These are phyloP conservation scores for Orcinus orca DNA, from an alignment of 2,113 vertebrate species.

Conservation along the genomic window DNA sequence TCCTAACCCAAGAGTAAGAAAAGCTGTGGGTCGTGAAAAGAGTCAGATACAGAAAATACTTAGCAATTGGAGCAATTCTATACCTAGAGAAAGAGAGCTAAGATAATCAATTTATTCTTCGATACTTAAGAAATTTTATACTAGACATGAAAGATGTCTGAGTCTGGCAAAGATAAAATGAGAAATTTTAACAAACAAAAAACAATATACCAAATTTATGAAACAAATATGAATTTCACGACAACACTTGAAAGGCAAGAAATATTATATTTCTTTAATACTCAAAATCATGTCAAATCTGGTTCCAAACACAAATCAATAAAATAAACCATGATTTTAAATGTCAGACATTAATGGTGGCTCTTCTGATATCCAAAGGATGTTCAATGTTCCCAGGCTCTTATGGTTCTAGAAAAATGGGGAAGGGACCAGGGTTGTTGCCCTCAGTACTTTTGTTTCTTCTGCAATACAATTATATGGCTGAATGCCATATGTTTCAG, in stretches of 20 bases:
- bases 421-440: accelerated
- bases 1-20: neutral
- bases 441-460: neutral
- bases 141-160: neutral
- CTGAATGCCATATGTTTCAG: neutral
- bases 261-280: neutral
- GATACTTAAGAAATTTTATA: neutral
- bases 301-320: neutral
- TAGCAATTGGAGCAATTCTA: neutral
- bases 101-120: neutral
- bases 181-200: neutral
- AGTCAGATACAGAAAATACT: neutral
- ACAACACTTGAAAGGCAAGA: neutral
- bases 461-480: neutral
- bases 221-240: neutral
- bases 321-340: neutral
- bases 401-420: neutral
- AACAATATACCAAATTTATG: neutral
- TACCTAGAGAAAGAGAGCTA: neutral
- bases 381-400: neutral
- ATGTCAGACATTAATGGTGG: neutral
- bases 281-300: neutral
- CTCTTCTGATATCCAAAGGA: neutral
- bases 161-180: neutral
- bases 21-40: neutral